Conservation (phyloP, 2,797 vertebrate genomes). For the Pelochelys cantorii region DNA sequence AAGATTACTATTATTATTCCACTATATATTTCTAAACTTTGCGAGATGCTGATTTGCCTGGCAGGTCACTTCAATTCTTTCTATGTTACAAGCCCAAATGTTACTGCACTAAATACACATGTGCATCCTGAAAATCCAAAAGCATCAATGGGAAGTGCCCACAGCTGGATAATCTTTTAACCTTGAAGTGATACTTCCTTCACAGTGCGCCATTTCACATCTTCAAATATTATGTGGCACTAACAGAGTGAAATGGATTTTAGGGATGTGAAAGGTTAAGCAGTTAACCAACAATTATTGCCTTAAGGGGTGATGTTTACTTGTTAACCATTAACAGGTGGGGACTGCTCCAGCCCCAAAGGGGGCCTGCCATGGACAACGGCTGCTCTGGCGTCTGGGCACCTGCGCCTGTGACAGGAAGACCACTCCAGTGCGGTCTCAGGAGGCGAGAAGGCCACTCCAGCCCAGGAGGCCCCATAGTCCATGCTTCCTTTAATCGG, state of each 20-base stretch:
- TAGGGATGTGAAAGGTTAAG: too few relatives aligned
- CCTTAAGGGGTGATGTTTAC: too few relatives aligned
- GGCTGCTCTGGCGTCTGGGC: too few relatives aligned
- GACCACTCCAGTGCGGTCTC: too few relatives aligned
- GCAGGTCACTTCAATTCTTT: not conserved
- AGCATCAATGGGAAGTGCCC: not conserved
- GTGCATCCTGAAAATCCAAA: rapidly evolving
- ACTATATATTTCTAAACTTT: not conserved
- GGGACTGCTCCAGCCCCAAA: too few relatives aligned
- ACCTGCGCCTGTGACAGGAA: too few relatives aligned
- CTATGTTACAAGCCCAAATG: not conserved
- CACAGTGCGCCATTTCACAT: rapidly evolving
- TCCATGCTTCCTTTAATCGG: too few relatives aligned
- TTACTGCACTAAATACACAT: not conserved
- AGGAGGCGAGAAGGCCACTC: too few relatives aligned
- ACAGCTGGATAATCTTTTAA: not conserved
- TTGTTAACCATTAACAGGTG: too few relatives aligned
- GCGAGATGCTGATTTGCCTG: not conserved
- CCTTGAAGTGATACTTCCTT: not conserved
- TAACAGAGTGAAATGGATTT: not conserved
- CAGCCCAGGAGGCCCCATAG: too few relatives aligned
- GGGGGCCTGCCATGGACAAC: too few relatives aligned
- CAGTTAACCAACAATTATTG: too few relatives aligned
- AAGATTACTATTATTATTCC: not conserved
- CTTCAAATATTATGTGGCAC: not conserved